These are phyloP conservation scores for Lithobates pipiens DNA, from an alignment of 2,797 vertebrate species.

Conservation along the genomic window DNA sequence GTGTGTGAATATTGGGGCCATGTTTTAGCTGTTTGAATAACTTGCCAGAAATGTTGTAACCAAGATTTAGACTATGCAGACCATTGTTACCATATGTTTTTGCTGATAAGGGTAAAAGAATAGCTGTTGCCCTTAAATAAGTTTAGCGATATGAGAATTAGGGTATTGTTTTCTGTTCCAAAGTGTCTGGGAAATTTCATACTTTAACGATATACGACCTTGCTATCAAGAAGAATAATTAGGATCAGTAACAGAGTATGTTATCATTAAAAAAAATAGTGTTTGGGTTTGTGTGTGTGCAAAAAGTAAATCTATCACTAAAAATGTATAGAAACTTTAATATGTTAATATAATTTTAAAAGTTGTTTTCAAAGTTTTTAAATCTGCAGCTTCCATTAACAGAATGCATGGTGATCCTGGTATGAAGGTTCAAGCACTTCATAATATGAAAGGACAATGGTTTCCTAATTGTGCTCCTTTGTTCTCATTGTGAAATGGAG, in stretches of 20 bases:
- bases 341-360: background rate
- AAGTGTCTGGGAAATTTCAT: conserved; percentile 40
- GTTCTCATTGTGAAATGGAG: background rate
- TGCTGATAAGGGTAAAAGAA: conserved; percentile 59
- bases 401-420: background rate
- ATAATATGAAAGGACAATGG: too few species aligned
- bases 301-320: background rate
- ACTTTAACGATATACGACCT: conserved; percentile 13
- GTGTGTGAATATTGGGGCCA: background rate
- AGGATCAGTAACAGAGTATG: conserved; percentile 1
- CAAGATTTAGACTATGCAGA: conserved; percentile 64
- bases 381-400: background rate
- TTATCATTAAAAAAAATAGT: conserved; percentile 15
- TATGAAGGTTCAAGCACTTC: background rate
- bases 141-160: conserved; percentile 47
- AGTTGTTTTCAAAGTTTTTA: background rate
- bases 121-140: conserved; percentile 37
- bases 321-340: background rate
- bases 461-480: background rate
- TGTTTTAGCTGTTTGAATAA: background rate
- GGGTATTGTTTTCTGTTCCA: conserved; percentile 45
- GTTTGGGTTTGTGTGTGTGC: background rate
- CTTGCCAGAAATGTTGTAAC: conserved; percentile 64
- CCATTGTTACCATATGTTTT: conserved; percentile 61
- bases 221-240: conserved; percentile 15